Evolutionary conservation across 2,113 vertebrate genomes (phyloP).

Genomic region (Campylomormyrus tamandua): DNA sequence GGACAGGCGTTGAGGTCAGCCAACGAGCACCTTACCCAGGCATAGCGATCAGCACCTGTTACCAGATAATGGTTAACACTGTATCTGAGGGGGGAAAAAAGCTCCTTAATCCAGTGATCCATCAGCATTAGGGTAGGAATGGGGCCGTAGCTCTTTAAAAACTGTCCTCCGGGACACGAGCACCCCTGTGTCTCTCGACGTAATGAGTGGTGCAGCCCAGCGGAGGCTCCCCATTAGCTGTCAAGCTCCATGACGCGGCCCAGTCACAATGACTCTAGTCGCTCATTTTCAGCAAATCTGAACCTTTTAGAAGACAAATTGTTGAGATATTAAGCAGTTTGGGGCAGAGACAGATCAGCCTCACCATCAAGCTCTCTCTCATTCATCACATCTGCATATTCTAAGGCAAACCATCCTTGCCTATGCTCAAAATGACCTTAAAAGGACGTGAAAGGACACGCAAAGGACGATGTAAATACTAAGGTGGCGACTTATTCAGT

Average conservation of each 20-base stretch:
- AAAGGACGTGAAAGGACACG: not conserved
- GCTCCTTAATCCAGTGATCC: conserved; percentile 25
- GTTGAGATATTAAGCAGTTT: not conserved
- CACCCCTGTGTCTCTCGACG: not conserved
- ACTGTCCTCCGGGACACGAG: not conserved
- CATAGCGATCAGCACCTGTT: not conserved
- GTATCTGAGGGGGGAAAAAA: not conserved
- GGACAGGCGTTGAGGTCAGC: not conserved
- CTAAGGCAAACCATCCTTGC: not conserved
- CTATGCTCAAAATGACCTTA: not conserved
- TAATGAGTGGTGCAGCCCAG: not conserved
- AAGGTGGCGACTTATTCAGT: conserved; percentile 26
- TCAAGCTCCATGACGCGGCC: not conserved
- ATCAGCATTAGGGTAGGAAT: conserved; percentile 31
- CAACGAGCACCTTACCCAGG: not conserved
- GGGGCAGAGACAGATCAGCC: not conserved
- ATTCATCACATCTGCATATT: not conserved
- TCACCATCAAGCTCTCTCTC: not conserved
- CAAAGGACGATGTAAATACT: not conserved
- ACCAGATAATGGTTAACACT: not conserved
- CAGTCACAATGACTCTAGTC: not conserved
- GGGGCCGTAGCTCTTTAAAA: conserved; percentile 18
- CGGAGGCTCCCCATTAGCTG: not conserved
- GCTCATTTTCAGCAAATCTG: not conserved
- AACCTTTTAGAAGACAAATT: not conserved